Percentiles rank a stretch among this genome's conserved stretches.
These are phyloP conservation scores for Prinia subflava DNA, from an alignment of 2,113 vertebrate species.

Conservation along the genomic window DNA sequence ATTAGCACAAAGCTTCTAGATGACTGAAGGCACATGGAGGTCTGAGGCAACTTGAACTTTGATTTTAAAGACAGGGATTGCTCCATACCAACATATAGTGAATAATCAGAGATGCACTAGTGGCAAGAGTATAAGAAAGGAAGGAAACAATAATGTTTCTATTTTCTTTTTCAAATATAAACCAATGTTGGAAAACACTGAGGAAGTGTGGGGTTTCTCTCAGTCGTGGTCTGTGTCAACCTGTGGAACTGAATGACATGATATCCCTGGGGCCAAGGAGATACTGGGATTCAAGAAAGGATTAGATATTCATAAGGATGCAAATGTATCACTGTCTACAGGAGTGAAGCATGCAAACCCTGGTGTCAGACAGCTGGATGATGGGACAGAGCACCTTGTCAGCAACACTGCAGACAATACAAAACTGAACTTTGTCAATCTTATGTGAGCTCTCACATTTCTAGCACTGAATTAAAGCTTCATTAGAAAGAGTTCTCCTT, in stretches of 20 bases:
- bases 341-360: not conserved
- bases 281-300: not conserved
- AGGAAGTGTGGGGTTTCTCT: not conserved
- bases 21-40: not conserved
- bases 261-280: not conserved
- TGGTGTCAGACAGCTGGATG: not conserved
- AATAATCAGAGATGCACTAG: not conserved
- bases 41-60: not conserved
- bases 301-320: not conserved
- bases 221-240: not conserved
- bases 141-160: not conserved
- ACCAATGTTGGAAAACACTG: not conserved
- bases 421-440: fast-evolving
- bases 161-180: not conserved
- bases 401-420: not conserved
- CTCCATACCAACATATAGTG: not conserved
- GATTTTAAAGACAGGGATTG: not conserved
- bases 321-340: not conserved
- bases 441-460: not conserved
- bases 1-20: not conserved
- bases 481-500: not conserved
- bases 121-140: not conserved
- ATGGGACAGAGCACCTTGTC: not conserved
- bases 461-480: not conserved
- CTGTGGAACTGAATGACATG: not conserved